Percentiles rank a stretch among this genome's conserved stretches.
Evolutionary conservation across 2,888 invertebrate species (phyloP).

Genomic region (Polietes domitor): DNA sequence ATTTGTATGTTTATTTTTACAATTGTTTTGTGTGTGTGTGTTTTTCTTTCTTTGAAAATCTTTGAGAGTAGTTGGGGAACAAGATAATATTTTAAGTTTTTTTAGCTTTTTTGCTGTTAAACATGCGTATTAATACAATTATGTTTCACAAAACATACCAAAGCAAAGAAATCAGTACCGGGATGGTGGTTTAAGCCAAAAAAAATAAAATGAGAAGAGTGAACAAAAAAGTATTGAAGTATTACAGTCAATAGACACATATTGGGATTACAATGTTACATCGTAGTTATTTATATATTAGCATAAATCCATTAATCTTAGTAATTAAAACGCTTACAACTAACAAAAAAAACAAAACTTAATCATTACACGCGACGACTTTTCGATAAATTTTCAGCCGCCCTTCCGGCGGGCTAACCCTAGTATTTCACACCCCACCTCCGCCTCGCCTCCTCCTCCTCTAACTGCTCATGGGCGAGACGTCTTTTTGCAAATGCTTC

Average conservation of each 20-base stretch:
- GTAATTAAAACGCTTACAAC: neutral
- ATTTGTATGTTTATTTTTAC: neutral
- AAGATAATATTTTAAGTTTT: neutral
- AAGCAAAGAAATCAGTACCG: neutral
- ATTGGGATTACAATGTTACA: neutral
- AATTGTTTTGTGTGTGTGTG: neutral
- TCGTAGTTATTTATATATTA: neutral
- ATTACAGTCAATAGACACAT: too few species aligned
- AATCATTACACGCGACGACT: too few species aligned
- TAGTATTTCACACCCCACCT: too few species aligned
- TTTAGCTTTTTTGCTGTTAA: neutral
- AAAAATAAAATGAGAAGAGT: too few species aligned
- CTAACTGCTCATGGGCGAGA: neutral
- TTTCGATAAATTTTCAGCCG: too few species aligned
- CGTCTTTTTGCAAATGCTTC: constrained; percentile 74
- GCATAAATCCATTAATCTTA: neutral
- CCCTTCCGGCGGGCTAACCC: too few species aligned
- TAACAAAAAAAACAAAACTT: constrained; percentile 10
- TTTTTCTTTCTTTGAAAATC: neutral
- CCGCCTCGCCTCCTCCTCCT: too few species aligned
- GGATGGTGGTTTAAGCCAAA: too few species aligned
- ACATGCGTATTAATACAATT: neutral
- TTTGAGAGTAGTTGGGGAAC: neutral
- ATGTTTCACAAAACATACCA: neutral
- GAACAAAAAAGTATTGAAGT: too few species aligned